These are phyloP conservation scores for Euzophera pinguis DNA, from an alignment of 2,888 invertebrate species.

Conservation along the genomic window DNA sequence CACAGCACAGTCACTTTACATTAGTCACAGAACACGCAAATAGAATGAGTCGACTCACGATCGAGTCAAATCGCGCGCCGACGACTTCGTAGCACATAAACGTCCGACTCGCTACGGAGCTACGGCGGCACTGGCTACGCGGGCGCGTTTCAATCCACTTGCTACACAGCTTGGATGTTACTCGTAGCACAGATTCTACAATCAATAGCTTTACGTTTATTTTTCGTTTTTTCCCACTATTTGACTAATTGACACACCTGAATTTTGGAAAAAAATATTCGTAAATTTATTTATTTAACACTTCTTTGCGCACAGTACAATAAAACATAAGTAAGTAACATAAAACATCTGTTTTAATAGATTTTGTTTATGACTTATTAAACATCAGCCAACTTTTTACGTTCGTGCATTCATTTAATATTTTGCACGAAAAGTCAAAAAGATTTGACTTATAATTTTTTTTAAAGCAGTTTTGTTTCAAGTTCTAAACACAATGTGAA, in stretches of 20 bases:
- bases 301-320: no score
- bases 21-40: conserved; percentile 26
- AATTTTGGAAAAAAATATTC: not conserved
- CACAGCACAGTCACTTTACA: conserved; percentile 50
- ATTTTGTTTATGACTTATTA: no score
- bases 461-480: no score
- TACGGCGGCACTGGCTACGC: conserved; percentile 69
- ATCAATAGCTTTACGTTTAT: conserved; percentile 59
- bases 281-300: no score
- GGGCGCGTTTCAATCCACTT: conserved; percentile 57
- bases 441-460: no score
- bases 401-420: no score
- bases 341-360: no score
- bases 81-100: conserved; percentile 31
- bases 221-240: conserved; percentile 3
- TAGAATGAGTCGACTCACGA: conserved; percentile 21
- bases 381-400: no score
- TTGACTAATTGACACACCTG: not conserved
- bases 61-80: conserved; percentile 21
- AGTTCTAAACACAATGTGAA: no score
- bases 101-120: conserved; percentile 60
- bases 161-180: conserved; percentile 63
- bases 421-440: no score
- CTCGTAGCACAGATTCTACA: conserved; percentile 67
- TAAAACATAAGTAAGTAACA: no score